Evolutionary conservation across 2,113 vertebrate species (phyloP).

Genomic region (Urocolius indicus): DNA sequence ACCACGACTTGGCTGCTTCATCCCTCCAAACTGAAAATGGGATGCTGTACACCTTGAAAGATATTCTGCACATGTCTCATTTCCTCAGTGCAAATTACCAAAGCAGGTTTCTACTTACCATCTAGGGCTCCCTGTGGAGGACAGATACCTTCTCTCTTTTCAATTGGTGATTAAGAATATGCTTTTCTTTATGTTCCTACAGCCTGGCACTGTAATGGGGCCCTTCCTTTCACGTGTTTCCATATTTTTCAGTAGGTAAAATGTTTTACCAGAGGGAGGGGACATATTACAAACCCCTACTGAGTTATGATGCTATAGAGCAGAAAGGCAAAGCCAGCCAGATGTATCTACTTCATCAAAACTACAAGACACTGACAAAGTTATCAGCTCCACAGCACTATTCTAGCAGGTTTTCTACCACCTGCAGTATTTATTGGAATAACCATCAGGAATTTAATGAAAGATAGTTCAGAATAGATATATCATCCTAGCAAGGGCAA

Average conservation of each 20-base stretch:
- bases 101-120: neutral
- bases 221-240: neutral
- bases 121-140: neutral
- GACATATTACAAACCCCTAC: neutral
- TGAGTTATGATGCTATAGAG: neutral
- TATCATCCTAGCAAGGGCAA: neutral
- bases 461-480: neutral
- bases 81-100: neutral
- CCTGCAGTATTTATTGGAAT: neutral
- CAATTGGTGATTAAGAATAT: neutral
- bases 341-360: neutral
- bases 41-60: neutral
- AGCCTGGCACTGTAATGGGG: neutral
- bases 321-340: neutral
- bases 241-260: neutral
- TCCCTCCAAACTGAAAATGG: neutral
- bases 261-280: neutral
- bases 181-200: neutral
- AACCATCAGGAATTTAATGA: neutral
- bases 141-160: neutral
- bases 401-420: neutral
- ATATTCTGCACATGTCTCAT: accelerated
- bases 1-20: neutral
- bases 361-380: neutral
- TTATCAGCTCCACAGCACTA: neutral